Evolutionary conservation across 2,888 invertebrate genomes (phyloP).

Genomic region (Pyrrhosoma nymphula): DNA sequence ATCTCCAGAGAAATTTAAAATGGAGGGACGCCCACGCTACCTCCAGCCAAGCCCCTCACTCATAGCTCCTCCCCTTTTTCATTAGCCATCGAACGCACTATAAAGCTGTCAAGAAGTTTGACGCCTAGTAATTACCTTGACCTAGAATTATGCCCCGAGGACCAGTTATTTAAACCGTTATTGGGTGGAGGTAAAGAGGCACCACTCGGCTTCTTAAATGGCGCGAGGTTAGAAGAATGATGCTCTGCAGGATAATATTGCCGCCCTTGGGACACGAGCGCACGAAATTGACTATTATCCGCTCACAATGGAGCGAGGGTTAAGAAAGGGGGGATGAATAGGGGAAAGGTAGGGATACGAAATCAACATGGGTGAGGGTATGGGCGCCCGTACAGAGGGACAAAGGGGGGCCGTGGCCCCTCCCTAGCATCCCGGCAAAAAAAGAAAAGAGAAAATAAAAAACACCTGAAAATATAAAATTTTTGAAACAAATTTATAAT

Average conservation of each 20-base stretch:
- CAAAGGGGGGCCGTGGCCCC: too few species aligned
- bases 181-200: neutral
- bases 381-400: too few species aligned
- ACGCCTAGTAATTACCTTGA: slow-evolving; percentile 41
- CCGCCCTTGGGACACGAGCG: neutral
- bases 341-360: neutral
- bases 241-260: neutral
- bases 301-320: neutral
- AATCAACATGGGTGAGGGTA: too few species aligned
- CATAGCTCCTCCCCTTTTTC: neutral
- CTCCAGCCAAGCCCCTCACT: neutral
- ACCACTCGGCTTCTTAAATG: slow-evolving; percentile 16
- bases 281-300: slow-evolving; percentile 24
- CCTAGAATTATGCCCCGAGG: neutral
- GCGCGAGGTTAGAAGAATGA: neutral
- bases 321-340: neutral
- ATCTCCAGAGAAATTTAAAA: neutral
- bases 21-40: neutral
- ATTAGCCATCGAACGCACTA: neutral
- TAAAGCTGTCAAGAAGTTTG: slow-evolving; percentile 21
- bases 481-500: too few species aligned
- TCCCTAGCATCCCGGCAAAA: too few species aligned
- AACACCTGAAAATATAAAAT: too few species aligned
- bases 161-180: slow-evolving; percentile 34
- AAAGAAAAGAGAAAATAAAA: too few species aligned